phyloP scores from a whole-genome alignment of 2,888 invertebrate genomes.

The Hemistola chrysoprasaria region DNA sequence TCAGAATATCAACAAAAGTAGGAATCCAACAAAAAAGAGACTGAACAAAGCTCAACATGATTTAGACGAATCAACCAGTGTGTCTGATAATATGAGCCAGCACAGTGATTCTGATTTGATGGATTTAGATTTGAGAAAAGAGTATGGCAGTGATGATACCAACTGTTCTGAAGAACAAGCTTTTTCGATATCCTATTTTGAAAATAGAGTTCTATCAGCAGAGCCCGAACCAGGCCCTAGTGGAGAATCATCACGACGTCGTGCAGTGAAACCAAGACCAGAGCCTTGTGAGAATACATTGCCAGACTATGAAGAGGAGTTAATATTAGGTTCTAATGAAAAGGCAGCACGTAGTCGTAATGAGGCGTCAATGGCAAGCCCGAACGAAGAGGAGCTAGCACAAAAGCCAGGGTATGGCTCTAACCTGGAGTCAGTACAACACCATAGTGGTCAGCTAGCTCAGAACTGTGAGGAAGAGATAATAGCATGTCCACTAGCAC shows the following conservation, averaged over 20 bases:
- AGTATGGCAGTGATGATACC: conserved; percentile 7
- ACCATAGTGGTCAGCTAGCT: conserved; percentile 9
- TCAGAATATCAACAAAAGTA: conserved; percentile 7
- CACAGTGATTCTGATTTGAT: conserved; percentile 4
- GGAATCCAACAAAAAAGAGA: conserved; percentile 5
- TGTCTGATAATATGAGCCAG: conserved; percentile 1
- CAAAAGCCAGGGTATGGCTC: conserved; percentile 9
- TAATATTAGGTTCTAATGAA: conserved; percentile 10
- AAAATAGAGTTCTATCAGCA: conserved; percentile 6
- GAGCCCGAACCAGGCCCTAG: conserved; percentile 7
- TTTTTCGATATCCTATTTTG: conserved; percentile 6
- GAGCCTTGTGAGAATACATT: conserved; percentile 6
- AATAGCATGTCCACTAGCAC: conserved; percentile 9
- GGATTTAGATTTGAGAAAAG: conserved; percentile 6
- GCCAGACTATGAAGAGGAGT: conserved; percentile 7
- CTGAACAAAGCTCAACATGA: conserved; percentile 4
- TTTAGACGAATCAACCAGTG: conserved; percentile 3
- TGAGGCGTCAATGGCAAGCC: conserved; percentile 8
- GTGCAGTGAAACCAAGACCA: conserved; percentile 6
- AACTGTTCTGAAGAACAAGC: conserved; percentile 7
- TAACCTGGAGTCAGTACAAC: conserved; percentile 10
- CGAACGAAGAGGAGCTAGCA: conserved; percentile 9
- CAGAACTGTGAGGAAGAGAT: conserved; percentile 10
- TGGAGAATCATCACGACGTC: conserved; percentile 6
- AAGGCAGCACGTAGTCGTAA: conserved; percentile 8